These are phyloP conservation scores for Hipparchia sbordonii DNA, from an alignment of 2,888 invertebrate species.

Conservation along the genomic window DNA sequence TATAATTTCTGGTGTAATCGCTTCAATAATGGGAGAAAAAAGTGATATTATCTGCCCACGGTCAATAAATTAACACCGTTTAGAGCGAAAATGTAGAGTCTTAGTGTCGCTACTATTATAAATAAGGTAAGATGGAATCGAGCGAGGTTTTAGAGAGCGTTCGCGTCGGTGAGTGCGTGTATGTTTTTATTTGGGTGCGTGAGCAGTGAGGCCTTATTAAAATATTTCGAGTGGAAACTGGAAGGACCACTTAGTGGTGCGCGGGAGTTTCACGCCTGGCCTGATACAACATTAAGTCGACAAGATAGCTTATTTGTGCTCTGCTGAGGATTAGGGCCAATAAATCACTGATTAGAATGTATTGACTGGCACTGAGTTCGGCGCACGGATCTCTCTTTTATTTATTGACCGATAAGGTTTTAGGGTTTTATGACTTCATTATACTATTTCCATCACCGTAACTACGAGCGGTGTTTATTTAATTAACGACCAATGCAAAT, in stretches of 20 bases:
- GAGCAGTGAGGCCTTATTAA: constrained; percentile 82
- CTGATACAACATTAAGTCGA: constrained; percentile 83
- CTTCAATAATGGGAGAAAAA: constrained; percentile 81
- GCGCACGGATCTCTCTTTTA: constrained; percentile 67
- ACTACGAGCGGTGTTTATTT: constrained; percentile 61
- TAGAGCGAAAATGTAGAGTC: constrained; percentile 82
- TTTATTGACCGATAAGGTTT: constrained; percentile 71
- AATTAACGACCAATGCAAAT: constrained; percentile 64
- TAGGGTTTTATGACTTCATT: constrained; percentile 70
- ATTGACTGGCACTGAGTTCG: constrained; percentile 80
- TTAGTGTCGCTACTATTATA: constrained; percentile 82
- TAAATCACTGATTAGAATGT: constrained; percentile 83
- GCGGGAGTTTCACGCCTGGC: constrained; percentile 82
- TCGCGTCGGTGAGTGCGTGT: constrained; percentile 67
- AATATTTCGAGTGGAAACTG: constrained; percentile 83
- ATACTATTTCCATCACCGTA: constrained; percentile 47
- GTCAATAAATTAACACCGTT: constrained; percentile 83
- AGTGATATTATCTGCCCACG: constrained; percentile 83
- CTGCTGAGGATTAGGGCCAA: constrained; percentile 80
- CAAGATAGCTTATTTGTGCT: constrained; percentile 84
- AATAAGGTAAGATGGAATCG: constrained; percentile 70
- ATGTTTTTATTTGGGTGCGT: constrained; percentile 81
- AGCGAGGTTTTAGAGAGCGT: constrained; percentile 64
- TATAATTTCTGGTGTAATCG: constrained; percentile 83
- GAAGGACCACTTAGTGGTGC: constrained; percentile 83